Base-by-base conservation (phyloP, 37 sponge, comb jelly and placozoan genomes). In the Crambe crambe region DNA sequence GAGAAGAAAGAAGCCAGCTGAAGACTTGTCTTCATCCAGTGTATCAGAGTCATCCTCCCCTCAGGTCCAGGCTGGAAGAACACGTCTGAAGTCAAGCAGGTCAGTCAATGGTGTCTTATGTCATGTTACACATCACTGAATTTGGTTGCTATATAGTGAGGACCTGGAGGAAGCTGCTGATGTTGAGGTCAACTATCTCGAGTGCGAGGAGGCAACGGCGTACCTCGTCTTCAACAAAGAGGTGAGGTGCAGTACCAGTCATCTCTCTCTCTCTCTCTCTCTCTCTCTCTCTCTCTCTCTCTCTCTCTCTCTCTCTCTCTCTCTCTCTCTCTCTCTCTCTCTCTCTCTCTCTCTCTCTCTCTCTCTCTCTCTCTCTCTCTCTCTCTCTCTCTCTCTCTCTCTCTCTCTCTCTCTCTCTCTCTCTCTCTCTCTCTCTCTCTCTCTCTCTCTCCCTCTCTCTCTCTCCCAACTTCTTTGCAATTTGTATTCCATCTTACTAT, bases 341-440 rank as follows among this genome's bases (percentile, higher is more conserved):
- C 83, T 82, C 83, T 73, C 83, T 82, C 74, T 82, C 83, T 82
- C 83, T 82, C 83, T 82, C 83, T 82, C 83, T 82, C 83, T 82
- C 83, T 82, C 83, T 82, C 83, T 82, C 83, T 82, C 83, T 82
- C 65, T 82, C 74, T 62, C 83, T 82, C 83, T 82, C 83, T 82
- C 83, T 73, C 83, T 82, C 74, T 82, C 83, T 82, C 83, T 82
- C 83, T 82, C 83, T 82, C 83, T 82, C 83, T 82, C 83, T 82
- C 83, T 82, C 83, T 82, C 83, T 82, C 83, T 82, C 83, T 82
- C 83, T 82, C 83, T 83, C 76, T 83, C 84, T 75, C 76, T 75
- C 67, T 82, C 74, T 83, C 76, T 83, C 76, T 83, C 76, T 75
- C 84, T 75, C 76, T 75, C 84, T 83, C 84, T 75, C 84, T 83